phyloP scores from a whole-genome alignment of 2,888 invertebrate genomes.

The Dynastes hyllus region DNA sequence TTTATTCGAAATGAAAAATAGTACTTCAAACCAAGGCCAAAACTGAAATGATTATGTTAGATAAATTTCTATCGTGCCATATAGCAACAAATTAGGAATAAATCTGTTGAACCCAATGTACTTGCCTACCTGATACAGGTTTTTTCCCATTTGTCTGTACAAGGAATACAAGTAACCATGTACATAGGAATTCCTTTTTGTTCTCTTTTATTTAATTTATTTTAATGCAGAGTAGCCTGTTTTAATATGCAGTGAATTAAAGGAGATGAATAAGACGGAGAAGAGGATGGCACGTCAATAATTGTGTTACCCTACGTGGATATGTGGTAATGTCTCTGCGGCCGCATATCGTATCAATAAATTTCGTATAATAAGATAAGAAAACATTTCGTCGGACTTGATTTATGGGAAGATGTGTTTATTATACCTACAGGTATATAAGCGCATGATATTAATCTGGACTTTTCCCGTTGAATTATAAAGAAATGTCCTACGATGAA shows the following conservation, averaged over 20 bases:
- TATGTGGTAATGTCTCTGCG: slow-evolving; percentile 48
- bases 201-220: slow-evolving; percentile 42
- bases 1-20: too few relatives aligned
- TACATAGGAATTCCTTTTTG: slow-evolving; percentile 13
- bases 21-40: too few relatives aligned
- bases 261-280: slow-evolving; percentile 39
- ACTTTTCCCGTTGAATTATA: slow-evolving; percentile 43
- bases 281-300: slow-evolving; percentile 42
- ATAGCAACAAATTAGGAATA: too few relatives aligned
- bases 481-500: slow-evolving; percentile 44
- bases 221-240: slow-evolving; percentile 41
- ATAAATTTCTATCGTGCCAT: too few relatives aligned
- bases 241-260: slow-evolving; percentile 45
- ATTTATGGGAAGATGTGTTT: slow-evolving; percentile 51
- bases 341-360: slow-evolving; percentile 50
- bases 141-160: slow-evolving; percentile 6
- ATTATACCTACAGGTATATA: slow-evolving; percentile 48
- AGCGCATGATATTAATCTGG: slow-evolving; percentile 44
- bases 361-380: slow-evolving; percentile 52
- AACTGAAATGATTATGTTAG: too few relatives aligned
- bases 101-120: too few relatives aligned
- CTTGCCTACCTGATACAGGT: background rate
- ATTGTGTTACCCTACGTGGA: slow-evolving; percentile 41
- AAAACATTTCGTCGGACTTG: slow-evolving; percentile 50
- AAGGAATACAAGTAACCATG: background rate